These are phyloP conservation scores for Natrix natrix DNA, from an alignment of 2,797 vertebrate species.

Conservation along the genomic window DNA sequence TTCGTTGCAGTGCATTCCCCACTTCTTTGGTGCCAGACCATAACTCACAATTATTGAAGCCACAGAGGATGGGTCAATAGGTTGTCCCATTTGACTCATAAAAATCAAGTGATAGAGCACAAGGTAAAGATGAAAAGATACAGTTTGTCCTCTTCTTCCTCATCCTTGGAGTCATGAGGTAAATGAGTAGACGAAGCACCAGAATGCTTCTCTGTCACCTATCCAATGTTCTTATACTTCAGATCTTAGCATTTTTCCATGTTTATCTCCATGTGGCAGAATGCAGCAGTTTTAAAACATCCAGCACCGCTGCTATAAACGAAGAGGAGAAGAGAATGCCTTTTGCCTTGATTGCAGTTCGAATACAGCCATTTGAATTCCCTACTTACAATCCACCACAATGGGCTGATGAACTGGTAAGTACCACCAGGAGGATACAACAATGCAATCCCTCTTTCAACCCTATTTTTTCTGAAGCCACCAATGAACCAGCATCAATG, in stretches of 20 bases:
- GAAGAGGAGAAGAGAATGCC: slow-evolving; percentile 20
- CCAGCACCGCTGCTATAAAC: not conserved
- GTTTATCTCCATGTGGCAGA: slow-evolving; percentile 33
- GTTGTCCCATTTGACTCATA: not conserved
- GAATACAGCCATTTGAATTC: slow-evolving; percentile 65
- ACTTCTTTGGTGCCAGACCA: not conserved
- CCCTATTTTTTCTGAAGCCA: not conserved
- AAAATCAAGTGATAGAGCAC: not conserved
- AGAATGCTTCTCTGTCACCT: not conserved
- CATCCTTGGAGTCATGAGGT: not conserved
- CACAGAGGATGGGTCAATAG: not conserved
- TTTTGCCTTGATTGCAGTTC: slow-evolving; percentile 35
- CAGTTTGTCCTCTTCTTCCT: not conserved
- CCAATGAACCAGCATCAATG: not conserved
- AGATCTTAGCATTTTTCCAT: not conserved
- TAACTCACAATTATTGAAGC: not conserved
- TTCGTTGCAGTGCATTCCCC: not conserved
- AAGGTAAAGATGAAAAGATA: not conserved
- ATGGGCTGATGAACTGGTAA: slow-evolving; percentile 64
- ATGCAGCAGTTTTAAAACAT: slow-evolving; percentile 25
- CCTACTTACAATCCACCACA: slow-evolving; percentile 45
- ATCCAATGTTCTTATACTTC: not conserved
- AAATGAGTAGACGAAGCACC: not conserved
- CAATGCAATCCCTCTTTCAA: not conserved
- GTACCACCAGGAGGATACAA: slow-evolving; percentile 28